Evolutionary conservation across 2,888 invertebrate genomes (phyloP), one percentile per base, ranked within the genome.

Genomic region (Zaprionus bogoriensis): DNA sequence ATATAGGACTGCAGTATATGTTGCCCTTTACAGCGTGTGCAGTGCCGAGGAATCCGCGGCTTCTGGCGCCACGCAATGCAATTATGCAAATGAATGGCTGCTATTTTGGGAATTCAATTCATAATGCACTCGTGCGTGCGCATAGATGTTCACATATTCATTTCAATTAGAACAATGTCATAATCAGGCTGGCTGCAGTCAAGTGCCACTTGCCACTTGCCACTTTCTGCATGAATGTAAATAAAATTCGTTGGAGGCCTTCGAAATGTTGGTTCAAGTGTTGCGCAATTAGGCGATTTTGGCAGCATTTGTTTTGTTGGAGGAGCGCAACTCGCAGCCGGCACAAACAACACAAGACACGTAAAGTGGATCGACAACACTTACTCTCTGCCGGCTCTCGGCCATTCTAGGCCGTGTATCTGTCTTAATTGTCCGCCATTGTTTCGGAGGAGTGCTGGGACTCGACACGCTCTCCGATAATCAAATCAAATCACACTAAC

Each of bases 391-490:
- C 19, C 19, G 20, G n/a, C 14, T 14, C 3, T n/a, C 4, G 27
- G 50, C 38, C 59, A 39, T 71, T 50, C 20, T 42, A 38, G 39
- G 32, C 14, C 65, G 50, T 14, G 14, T 51, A 27, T 19, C 42
- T 25, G 28, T n/a, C 36, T 54, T 67, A 54, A 77, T 81, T 77
- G 46, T 58, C 44, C 32, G 38, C 19, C 30, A 62, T 81, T 81
- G 67, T 73, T 57, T 2, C 1, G 22, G 28, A 7, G 4, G 9
- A 38, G 17, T 2, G 27, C n/a, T 12, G 17, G 23, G 6, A 30
- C 6, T 25, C 42, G 5, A 12, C 17, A 25, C 42, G 12, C 7
- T n/a, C 2, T 3, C 7, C 14, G 51, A 47, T 65, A 72, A 65
- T 68, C 39, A 65, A 68, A 52, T 68, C 52, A 47, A 68, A 65